A percentile compares a stretch with the other conserved stretches of the same genome.
Evolutionary conservation across 2,113 vertebrate species (phyloP).

Genomic region (Felis catus): DNA sequence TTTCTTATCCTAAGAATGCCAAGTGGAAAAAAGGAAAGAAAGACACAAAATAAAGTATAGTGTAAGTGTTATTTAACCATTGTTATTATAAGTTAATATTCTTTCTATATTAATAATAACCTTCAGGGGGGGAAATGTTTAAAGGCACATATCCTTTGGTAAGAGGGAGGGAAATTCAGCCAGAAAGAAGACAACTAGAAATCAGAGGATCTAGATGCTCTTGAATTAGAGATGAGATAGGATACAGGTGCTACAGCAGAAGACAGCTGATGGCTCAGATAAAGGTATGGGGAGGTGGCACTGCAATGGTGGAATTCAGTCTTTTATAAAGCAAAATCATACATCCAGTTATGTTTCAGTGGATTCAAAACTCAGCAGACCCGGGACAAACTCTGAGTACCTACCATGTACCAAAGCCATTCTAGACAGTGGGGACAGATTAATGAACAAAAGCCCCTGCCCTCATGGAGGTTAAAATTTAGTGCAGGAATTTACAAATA

Average conservation of each 20-base stretch:
- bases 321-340: neutral
- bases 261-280: neutral
- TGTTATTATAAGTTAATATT: conserved; percentile 15
- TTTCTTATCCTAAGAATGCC: conserved; percentile 60
- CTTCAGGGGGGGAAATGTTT: neutral
- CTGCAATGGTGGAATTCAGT: neutral
- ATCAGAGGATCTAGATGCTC: neutral
- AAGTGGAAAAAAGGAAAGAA: neutral
- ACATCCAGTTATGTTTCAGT: neutral
- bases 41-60: neutral
- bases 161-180: neutral
- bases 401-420: neutral
- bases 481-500: conserved; percentile 10
- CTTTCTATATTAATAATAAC: neutral
- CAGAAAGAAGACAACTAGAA: neutral
- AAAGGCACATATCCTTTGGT: conserved; percentile 20
- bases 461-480: neutral
- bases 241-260: neutral
- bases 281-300: neutral
- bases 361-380: neutral
- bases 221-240: neutral
- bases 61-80: conserved; percentile 14
- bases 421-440: neutral
- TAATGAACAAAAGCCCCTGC: neutral
- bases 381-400: neutral